Evolutionary conservation across 2,888 invertebrate genomes (phyloP).

Genomic region (Caenorhabditis sulstoni): DNA sequence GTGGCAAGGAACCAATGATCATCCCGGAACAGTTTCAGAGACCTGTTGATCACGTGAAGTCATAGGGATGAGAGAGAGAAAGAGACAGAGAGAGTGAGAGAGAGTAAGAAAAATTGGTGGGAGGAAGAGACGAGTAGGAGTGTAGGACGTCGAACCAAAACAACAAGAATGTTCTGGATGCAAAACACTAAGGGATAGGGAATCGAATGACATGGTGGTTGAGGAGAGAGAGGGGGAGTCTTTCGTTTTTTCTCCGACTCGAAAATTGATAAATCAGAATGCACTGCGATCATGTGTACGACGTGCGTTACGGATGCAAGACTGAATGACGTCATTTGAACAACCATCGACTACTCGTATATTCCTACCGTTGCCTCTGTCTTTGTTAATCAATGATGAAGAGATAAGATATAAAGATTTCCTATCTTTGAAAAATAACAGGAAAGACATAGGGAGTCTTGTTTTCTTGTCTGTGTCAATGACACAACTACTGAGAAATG

Average conservation of each 20-base stretch:
- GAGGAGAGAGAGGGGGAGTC: background rate
- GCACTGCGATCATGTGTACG: slow-evolving; percentile 40
- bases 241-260: background rate
- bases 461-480: background rate
- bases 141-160: slow-evolving; percentile 10
- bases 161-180: slow-evolving; percentile 45
- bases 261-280: slow-evolving; percentile 36
- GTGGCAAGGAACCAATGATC: slow-evolving; percentile 35
- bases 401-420: background rate
- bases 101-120: no score
- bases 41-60: slow-evolving; percentile 34
- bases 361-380: background rate
- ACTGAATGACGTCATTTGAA: slow-evolving; percentile 25
- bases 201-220: slow-evolving; percentile 11
- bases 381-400: background rate
- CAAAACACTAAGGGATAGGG: background rate
- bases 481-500: no score
- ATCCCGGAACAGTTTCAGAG: slow-evolving; percentile 38
- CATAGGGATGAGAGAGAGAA: background rate
- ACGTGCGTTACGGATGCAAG: slow-evolving; percentile 4
- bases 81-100: background rate
- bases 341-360: slow-evolving; percentile 23
- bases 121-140: slow-evolving; percentile 1
- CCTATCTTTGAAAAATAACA: slow-evolving; percentile 34
- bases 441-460: slow-evolving; percentile 21